Evolutionary conservation across 1,140 invertebrate genomes (phyloP), one percentile per base, ranked within the genome.

Genomic region (Diabrotica undecimpunctata): DNA sequence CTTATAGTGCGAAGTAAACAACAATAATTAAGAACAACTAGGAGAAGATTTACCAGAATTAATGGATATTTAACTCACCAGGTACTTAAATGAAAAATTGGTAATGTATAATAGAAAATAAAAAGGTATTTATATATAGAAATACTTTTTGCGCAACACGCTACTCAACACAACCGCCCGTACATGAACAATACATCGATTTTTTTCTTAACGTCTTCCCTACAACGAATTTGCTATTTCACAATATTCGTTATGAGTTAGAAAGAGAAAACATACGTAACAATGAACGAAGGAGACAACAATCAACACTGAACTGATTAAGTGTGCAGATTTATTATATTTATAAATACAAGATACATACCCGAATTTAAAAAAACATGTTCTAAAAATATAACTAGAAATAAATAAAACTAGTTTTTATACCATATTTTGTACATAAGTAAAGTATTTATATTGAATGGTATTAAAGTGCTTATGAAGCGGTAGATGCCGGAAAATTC

Each of bases 101-200:
- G 10, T 37, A 57, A 37, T 36, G 55, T 5, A 12, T 37, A 57
- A 37, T 57, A n/a, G 11, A 57, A 57, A 36, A 37, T 7, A 57
- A 57, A 41, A 7, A 10, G n/a, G 25, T 36, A n/a, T 57, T n/a
- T n/a, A 57, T 37, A 57, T 6, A n/a, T 12, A 38, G 55, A 57
- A 57, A 57, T 57, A 35, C n/a, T 59, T 64, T 67, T 67, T 67
- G 57, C 66, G 62, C 66, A 67, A 67, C 66, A 67, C 66, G 57
- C 66, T 50, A 64, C 61, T 36, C 52, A 38, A 64, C 39, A 46
- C 14, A n/a, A 35, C 50, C 66, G 59, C 56, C 41, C 41, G 41
- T 46, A 46, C 8, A 46, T 46, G 41, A 46, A 46, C 41, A 46
- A 8, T 10, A n/a, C 8, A 46, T 46, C 4, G 25, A 46, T 46